Percentiles rank a stretch among this genome's conserved stretches.
These are phyloP conservation scores for Lobophora halterata DNA, from an alignment of 2,888 invertebrate species.

Conservation along the genomic window DNA sequence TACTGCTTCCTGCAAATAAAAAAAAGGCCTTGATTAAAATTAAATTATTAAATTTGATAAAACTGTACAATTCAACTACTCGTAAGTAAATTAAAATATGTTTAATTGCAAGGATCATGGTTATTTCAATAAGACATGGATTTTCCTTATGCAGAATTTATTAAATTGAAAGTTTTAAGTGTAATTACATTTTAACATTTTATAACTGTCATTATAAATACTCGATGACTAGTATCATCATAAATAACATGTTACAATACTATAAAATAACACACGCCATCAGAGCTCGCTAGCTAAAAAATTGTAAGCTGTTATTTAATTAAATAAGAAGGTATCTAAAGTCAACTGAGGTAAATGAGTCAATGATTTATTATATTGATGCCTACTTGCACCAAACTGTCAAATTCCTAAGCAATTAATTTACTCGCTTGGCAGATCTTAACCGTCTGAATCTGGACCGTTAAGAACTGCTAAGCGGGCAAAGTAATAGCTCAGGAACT, in stretches of 20 bases:
- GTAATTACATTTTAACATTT: constrained; percentile 71
- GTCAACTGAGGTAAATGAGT: too few species aligned
- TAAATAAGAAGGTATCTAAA: too few species aligned
- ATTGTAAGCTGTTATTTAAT: too few species aligned
- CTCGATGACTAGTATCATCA: constrained; percentile 72
- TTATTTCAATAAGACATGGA: constrained; percentile 58
- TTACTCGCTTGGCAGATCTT: too few species aligned
- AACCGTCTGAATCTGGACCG: too few species aligned
- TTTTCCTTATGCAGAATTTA: constrained; percentile 70
- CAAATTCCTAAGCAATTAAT: too few species aligned
- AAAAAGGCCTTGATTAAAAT: constrained; percentile 40
- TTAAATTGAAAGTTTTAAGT: constrained; percentile 68
- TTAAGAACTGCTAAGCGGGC: too few species aligned
- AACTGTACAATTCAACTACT: constrained; percentile 46
- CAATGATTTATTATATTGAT: too few species aligned
- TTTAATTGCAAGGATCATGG: constrained; percentile 24
- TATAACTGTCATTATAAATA: constrained; percentile 67
- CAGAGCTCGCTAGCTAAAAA: constrained; percentile 30
- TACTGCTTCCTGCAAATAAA: constrained; percentile 77
- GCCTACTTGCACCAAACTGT: too few species aligned
- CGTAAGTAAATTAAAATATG: constrained; percentile 43
- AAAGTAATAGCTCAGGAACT: too few species aligned
- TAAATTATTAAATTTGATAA: constrained; percentile 1
- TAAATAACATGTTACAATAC: constrained; percentile 50
- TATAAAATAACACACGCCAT: constrained; percentile 35